A percentile compares a stretch with the other conserved stretches of the same genome.
These are phyloP conservation scores for Oxytorus armatus DNA, from an alignment of 2,888 invertebrate species.

Conservation along the genomic window DNA sequence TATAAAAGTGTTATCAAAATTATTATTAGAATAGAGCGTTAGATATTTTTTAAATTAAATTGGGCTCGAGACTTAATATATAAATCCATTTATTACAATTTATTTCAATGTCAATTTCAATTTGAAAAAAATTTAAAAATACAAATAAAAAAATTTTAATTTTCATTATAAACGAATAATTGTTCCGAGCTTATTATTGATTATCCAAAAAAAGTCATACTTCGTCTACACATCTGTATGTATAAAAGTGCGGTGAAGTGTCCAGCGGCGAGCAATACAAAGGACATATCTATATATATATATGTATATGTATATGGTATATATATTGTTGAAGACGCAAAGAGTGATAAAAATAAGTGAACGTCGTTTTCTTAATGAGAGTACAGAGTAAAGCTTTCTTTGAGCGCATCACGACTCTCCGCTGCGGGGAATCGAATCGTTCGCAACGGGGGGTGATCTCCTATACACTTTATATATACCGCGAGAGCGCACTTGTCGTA, in stretches of 20 bases:
- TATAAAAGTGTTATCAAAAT: too few relatives aligned
- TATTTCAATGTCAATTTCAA: too few relatives aligned
- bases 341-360: constrained; percentile 67
- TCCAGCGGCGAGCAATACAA: constrained; percentile 16
- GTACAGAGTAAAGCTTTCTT: constrained; percentile 84
- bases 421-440: constrained; percentile 67
- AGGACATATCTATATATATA: background rate
- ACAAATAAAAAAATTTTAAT: too few relatives aligned
- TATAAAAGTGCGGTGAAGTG: constrained; percentile 32
- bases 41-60: too few relatives aligned
- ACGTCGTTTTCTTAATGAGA: constrained; percentile 82
- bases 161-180: too few relatives aligned
- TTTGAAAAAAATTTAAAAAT: too few relatives aligned
- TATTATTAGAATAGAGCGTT: too few relatives aligned
- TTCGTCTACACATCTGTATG: background rate
- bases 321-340: constrained; percentile 16
- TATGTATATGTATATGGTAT: too few relatives aligned
- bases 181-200: too few relatives aligned
- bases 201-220: too few relatives aligned
- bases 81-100: too few relatives aligned
- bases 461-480: constrained; percentile 16
- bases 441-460: constrained; percentile 60
- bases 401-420: constrained; percentile 71
- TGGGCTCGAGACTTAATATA: too few relatives aligned
- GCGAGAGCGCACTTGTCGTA: constrained; percentile 64